Conservation (phyloP, 2,888 invertebrate species). For the Argynnis bischoffii region DNA sequence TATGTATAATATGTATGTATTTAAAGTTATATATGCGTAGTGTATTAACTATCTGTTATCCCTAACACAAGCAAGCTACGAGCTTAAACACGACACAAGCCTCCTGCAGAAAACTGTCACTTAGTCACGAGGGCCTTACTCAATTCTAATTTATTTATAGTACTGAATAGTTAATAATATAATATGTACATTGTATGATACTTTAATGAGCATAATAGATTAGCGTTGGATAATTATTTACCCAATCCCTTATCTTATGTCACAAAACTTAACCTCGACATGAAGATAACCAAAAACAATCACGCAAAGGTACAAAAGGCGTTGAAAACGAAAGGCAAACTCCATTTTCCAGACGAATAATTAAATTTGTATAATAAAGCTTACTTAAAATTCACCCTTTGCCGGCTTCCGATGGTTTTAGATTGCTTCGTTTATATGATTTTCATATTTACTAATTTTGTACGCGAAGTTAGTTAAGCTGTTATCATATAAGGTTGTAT, state of each 20-base stretch:
- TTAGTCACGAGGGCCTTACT: no score
- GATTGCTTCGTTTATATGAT: constrained; percentile 33
- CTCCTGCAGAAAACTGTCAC: no score
- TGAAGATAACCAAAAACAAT: constrained; percentile 43
- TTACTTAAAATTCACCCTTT: constrained; percentile 54
- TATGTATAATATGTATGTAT: no score
- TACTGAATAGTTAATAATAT: no score
- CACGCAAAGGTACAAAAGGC: constrained; percentile 41
- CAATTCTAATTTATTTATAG: no score
- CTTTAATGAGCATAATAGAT: background rate
- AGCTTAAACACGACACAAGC: no score
- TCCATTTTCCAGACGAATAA: constrained; percentile 48
- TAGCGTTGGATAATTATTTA: constrained; percentile 31
- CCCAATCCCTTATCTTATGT: constrained; percentile 47
- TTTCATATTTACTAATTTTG: constrained; percentile 33
- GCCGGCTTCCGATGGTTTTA: constrained; percentile 29
- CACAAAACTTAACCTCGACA: constrained; percentile 43
- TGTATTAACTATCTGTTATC: no score
- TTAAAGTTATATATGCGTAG: no score
- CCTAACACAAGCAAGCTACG: no score
- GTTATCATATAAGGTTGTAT: background rate
- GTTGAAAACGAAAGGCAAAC: constrained; percentile 48
- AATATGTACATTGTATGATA: no score
- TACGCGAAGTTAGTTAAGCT: background rate
- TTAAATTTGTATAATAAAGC: constrained; percentile 43